Percentiles rank a stretch among this genome's conserved stretches.
These are phyloP conservation scores for Protobothrops mucrosquamatus DNA, from an alignment of 2,113 vertebrate species.

Conservation along the genomic window DNA sequence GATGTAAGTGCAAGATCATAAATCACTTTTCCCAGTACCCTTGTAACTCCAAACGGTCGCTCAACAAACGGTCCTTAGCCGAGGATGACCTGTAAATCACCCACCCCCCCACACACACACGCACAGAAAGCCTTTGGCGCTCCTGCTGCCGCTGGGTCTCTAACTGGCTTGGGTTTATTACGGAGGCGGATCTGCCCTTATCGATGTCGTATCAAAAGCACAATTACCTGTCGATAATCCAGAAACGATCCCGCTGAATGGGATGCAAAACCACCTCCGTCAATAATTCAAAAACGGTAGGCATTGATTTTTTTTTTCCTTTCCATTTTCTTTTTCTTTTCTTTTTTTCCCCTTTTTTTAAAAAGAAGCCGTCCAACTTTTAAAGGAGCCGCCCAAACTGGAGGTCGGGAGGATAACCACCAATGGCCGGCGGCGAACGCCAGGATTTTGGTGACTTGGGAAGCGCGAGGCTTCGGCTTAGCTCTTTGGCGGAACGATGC, in stretches of 20 bases:
- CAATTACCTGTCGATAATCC: neutral
- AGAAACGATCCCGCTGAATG: neutral
- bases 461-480: neutral
- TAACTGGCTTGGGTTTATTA: neutral
- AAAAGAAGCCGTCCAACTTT: neutral
- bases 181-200: neutral
- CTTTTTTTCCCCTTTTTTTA: no score
- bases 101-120: neutral
- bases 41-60: neutral
- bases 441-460: neutral
- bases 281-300: neutral
- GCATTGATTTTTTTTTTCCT: neutral
- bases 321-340: neutral
- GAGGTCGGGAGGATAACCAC: neutral
- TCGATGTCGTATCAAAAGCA: neutral
- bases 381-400: neutral
- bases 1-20: neutral
- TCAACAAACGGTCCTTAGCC: neutral
- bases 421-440: neutral
- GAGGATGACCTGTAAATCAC: neutral
- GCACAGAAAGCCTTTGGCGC: neutral
- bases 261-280: neutral
- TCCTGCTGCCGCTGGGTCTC: neutral
- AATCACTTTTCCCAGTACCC: neutral
- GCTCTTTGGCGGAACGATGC: neutral